These are phyloP conservation scores for Ariolimax columbianus DNA, from an alignment of 2,888 invertebrate species.

Conservation along the genomic window DNA sequence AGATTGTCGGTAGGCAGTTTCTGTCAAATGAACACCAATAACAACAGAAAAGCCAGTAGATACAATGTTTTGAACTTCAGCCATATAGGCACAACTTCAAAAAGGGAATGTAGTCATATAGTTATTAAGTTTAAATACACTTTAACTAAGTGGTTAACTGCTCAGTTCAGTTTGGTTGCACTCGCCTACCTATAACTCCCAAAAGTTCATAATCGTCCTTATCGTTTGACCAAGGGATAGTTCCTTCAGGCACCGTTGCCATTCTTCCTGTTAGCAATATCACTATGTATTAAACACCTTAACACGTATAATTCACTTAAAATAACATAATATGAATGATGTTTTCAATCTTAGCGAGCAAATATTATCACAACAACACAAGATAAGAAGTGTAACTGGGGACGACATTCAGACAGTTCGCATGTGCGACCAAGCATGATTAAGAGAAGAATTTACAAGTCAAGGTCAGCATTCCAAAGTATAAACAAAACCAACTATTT, in stretches of 20 bases:
- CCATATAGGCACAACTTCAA: too few relatives aligned
- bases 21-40: too few relatives aligned
- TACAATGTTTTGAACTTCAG: too few relatives aligned
- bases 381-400: not conserved
- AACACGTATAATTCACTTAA: not conserved
- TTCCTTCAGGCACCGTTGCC: conserved; percentile 32
- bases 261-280: not conserved
- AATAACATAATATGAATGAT: not conserved
- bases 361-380: not conserved
- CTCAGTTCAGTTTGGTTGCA: not conserved
- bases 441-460: too few relatives aligned
- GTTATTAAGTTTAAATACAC: too few relatives aligned
- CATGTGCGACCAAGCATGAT: not conserved
- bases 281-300: not conserved
- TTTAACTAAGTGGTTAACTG: too few relatives aligned
- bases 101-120: too few relatives aligned
- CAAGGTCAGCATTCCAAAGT: too few relatives aligned
- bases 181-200: conserved; percentile 91
- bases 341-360: not conserved
- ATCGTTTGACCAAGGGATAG: conserved; percentile 88
- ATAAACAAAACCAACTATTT: too few relatives aligned
- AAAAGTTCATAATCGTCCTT: conserved; percentile 94
- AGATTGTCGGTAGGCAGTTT: too few relatives aligned
- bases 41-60: too few relatives aligned
- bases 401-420: not conserved